phyloP scores from a whole-genome alignment of 2,113 vertebrate species.

The Chrysemys picta region DNA sequence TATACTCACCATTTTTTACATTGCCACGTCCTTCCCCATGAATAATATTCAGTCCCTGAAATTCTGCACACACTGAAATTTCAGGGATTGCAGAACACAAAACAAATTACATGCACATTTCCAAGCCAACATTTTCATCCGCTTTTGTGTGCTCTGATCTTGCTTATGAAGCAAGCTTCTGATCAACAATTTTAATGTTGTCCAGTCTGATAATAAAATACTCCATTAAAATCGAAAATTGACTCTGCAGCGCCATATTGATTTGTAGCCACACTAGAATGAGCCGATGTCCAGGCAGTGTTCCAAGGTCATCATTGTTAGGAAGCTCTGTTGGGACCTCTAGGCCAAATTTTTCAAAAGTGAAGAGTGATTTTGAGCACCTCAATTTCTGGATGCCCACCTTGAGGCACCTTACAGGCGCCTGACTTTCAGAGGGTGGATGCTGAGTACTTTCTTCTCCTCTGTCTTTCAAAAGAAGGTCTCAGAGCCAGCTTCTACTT shows the following conservation, averaged over 20 bases:
- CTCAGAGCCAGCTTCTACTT: not conserved
- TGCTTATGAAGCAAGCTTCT: not conserved
- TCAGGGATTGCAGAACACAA: not conserved
- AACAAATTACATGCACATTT: fast-evolving
- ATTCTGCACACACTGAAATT: not conserved
- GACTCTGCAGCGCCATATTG: not conserved
- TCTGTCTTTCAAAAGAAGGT: not conserved
- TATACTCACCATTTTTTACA: not conserved
- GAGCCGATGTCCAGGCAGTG: not conserved
- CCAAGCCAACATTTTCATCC: fast-evolving
- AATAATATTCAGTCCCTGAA: not conserved
- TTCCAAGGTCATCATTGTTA: not conserved
- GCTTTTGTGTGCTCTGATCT: not conserved
- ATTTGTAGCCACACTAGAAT: not conserved
- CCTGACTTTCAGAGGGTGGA: not conserved
- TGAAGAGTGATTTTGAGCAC: not conserved
- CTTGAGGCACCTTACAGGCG: not conserved
- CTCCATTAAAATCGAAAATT: not conserved
- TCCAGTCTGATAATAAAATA: too few species aligned
- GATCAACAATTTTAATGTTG: not conserved
- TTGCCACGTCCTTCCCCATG: not conserved
- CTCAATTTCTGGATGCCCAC: not conserved
- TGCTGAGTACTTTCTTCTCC: not conserved
- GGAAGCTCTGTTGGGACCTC: not conserved
- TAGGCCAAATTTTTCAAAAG: not conserved